Base-by-base conservation (phyloP, 2,113 vertebrate genomes). In the Ammodytes marinus region DNA sequence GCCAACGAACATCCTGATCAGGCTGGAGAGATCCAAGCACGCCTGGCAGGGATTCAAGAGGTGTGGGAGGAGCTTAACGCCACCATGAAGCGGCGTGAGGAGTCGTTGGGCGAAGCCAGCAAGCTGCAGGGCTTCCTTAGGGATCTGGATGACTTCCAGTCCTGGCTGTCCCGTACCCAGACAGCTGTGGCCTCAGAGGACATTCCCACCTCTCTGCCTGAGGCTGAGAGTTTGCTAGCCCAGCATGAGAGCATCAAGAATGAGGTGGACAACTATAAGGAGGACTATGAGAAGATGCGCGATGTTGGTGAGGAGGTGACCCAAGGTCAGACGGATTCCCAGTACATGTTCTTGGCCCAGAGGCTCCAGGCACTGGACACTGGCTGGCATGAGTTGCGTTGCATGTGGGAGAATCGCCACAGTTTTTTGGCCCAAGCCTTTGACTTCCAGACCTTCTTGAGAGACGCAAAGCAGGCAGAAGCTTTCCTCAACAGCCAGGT, bases 401-500 rank as follows among this genome's bases (percentile, higher is more conserved):
- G 95, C 70, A 97, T 97, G 96, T 99, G 98, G 98, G 97, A 99
- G 91, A 97, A 96, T 90, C 95, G 97, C 8, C 98, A 97, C 81
- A 95, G 94, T 60, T 94, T 97, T 9, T 91, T 99, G 87, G 96
- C 97, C 11, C 97, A 96, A 82, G 97, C 96, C 17, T 96, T 96
- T 0, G 96, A 97, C 79, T 96, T 97, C 95, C 98, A 98, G 87
- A 95, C 95, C 10, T 98, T 99, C 94, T 91, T 99, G 74, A 93
- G 97, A 55, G 97, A 99, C 27, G 95, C 96, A 66, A 97, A 97
- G 83, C 97, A 99, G 91, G 97, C 97, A 0, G 97, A 99, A 73
- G 96, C 97, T 0, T 95, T 98, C 74, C 97, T 99, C 69, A 98
- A 97, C 92, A 97, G 95, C 73, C 98, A 99, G 97, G 98, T 99